Evolutionary conservation across 1,140 invertebrate species (phyloP), one percentile per base, ranked within the genome.

Genomic region (Drosophila biarmipes): DNA sequence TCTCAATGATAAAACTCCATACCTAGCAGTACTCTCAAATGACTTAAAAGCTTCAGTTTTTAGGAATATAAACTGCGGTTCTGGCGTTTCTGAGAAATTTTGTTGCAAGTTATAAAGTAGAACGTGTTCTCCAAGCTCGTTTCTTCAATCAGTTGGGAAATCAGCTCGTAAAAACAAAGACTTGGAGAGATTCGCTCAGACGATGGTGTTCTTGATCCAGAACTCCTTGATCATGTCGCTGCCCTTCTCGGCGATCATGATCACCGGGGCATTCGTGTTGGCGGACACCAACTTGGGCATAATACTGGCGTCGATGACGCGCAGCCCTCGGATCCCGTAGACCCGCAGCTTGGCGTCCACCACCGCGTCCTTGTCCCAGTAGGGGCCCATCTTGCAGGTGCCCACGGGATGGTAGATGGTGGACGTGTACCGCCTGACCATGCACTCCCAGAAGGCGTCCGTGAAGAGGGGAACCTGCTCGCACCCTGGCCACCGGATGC

Each of bases 381-480:
- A 95, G 0, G 96, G 96, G 0, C 97, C 98, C 98, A 99, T 99
- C 91, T 98, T 98, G 53, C 96, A 97, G 0, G 97, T 98, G 0
- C 97, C 97, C 0, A 97, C 95, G 0, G 97, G 97, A 93, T 98
- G 97, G 87, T 98, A 98, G n/a, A 94, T 93, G 0, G 97, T 97
- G 1, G 94, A 95, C 0, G 96, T 96, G 63, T 97, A 97, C 7
- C 95, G 93, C 12, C 96, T 92, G 6, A 97, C 96, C 95, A 97
- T 96, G 79, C 97, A 98, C 78, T 96, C 96, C 94, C 96, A 97
- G 78, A 96, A 97, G 4, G 93, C 78, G 81, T 97, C 96, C 0
- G 95, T 95, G 80, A 95, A 96, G 45, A 94, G 91, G 0, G 92
- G 93, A 14, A 96, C 91, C 29, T 95, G 93, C 17, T 92, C 92